A percentile compares a stretch with the other conserved stretches of the same genome.
phyloP scores from a whole-genome alignment of 2,888 invertebrate species.

The Hermodice carunculata region DNA sequence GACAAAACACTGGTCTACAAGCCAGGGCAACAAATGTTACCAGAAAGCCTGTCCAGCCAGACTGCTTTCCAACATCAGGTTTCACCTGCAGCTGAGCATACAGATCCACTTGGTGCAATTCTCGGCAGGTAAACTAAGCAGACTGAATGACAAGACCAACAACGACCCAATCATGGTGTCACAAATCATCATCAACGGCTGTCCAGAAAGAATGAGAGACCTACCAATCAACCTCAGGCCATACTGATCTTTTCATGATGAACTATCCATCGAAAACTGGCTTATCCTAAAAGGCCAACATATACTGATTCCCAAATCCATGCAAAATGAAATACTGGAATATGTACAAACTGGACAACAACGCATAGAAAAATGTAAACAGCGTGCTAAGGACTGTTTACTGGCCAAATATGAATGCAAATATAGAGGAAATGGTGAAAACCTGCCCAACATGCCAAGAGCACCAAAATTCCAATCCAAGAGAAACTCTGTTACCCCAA shows the following conservation, averaged over 20 bases:
- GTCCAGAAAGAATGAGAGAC: no score
- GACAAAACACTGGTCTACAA: conserved; percentile 19
- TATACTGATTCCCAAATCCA: conserved; percentile 17
- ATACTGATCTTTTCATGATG: no score
- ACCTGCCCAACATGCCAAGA: conserved; percentile 16
- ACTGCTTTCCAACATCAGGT: conserved; percentile 33
- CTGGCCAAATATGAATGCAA: conserved; percentile 32
- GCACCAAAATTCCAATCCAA: conserved; percentile 15
- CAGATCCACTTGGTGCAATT: no score
- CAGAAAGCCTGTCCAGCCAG: conserved; percentile 32
- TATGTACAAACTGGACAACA: conserved; percentile 22
- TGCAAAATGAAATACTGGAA: conserved; percentile 13
- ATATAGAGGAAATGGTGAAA: conserved; percentile 16
- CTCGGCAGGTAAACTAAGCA: no score
- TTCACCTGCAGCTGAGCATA: no score
- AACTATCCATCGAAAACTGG: conserved; percentile 25
- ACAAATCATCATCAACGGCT: conserved; percentile 20
- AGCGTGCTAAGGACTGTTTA: conserved; percentile 22
- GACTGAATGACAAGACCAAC: no score
- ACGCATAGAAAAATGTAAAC: conserved; percentile 24
- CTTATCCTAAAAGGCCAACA: conserved; percentile 29
- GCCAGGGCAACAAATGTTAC: conserved; percentile 37
- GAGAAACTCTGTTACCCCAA: no score
- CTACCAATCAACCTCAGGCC: no score
- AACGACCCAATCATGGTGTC: conserved; percentile 14